Percentiles rank a stretch among this genome's conserved stretches.
Conservation (phyloP, 2,797 vertebrate genomes). For the Liasis olivaceus region DNA sequence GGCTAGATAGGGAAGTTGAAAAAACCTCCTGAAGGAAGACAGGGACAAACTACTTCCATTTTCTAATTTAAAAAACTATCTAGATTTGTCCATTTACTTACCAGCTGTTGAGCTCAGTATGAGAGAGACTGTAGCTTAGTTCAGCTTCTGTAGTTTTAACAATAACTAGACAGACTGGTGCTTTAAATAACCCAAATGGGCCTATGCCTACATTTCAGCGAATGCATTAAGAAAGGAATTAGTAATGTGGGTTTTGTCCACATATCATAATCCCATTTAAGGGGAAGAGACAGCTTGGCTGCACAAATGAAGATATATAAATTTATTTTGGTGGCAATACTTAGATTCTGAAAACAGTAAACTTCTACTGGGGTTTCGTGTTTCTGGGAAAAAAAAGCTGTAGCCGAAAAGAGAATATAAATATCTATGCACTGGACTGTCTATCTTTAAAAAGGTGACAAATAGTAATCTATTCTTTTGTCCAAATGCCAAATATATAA, state of each 20-base stretch:
- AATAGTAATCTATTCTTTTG: neutral
- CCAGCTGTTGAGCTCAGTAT: too few species aligned
- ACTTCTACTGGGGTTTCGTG: neutral
- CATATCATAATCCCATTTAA: neutral
- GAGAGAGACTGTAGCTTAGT: too few species aligned
- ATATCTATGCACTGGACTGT: neutral
- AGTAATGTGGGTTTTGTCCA: constrained; percentile 27
- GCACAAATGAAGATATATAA: neutral
- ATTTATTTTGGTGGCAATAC: neutral
- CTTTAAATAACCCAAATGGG: neutral
- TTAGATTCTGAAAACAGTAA: neutral
- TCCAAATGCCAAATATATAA: neutral
- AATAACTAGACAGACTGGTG: neutral
- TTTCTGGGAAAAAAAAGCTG: neutral
- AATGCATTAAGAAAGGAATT: neutral
- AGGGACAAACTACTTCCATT: too few species aligned
- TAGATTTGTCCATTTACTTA: too few species aligned
- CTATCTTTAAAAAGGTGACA: neutral
- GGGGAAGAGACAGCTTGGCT: neutral
- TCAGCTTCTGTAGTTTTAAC: neutral
- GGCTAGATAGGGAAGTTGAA: too few species aligned
- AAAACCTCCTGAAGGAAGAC: too few species aligned
- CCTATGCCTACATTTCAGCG: neutral
- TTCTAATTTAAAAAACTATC: too few species aligned
- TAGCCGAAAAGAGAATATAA: neutral